phyloP scores from a whole-genome alignment of 2,113 vertebrate genomes.

The Ophiodon elongatus region DNA sequence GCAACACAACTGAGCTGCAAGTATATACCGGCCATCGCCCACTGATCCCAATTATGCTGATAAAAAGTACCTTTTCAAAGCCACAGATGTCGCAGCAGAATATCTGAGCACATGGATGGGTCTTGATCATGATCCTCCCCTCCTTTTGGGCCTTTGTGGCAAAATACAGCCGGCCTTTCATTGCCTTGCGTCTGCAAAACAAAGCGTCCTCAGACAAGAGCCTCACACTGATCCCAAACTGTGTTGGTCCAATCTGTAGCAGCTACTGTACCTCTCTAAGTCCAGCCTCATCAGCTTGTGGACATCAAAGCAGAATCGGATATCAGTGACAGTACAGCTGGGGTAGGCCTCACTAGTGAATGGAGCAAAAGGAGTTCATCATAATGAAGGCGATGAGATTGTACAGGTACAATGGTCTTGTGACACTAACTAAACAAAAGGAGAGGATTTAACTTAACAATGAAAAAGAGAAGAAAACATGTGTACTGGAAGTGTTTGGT shows the following conservation, averaged over 20 bases:
- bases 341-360: conserved; percentile 94
- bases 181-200: conserved; percentile 91
- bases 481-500: conserved; percentile 97
- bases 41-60: neutral
- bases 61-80: conserved; percentile 90
- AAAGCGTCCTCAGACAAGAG: conserved; percentile 31
- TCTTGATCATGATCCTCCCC: conserved; percentile 94
- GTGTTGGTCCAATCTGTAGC: neutral
- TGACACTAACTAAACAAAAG: neutral
- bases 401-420: neutral
- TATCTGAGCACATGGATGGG: conserved; percentile 91
- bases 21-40: neutral
- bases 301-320: conserved; percentile 95
- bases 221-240: neutral
- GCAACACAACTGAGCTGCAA: conserved; percentile 20
- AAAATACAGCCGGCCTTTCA: conserved; percentile 96
- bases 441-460: conserved; percentile 14
- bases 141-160: conserved; percentile 92
- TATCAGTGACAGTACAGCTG: conserved; percentile 92
- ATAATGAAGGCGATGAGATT: conserved; percentile 1
- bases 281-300: conserved; percentile 93
- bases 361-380: neutral
- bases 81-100: conserved; percentile 93
- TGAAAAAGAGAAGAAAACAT: conserved; percentile 32
- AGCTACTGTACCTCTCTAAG: conserved; percentile 87